Evolutionary conservation across 2,888 invertebrate genomes (phyloP).

Genomic region (Apamea epomidion): DNA sequence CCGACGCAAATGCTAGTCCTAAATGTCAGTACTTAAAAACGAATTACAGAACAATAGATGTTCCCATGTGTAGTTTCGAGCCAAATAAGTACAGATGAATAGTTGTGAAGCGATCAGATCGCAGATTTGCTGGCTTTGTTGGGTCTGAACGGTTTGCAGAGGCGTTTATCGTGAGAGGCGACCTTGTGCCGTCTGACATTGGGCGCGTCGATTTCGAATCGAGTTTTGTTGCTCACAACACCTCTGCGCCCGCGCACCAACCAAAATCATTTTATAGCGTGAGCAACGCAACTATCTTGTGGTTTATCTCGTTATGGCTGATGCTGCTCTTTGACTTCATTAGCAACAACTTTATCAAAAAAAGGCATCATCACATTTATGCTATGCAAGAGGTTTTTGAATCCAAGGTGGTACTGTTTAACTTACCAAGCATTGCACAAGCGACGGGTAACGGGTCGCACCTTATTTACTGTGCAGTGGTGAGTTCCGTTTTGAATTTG

Average conservation of each 20-base stretch:
- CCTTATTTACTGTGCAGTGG: conserved; percentile 69
- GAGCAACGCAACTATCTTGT: conserved; percentile 43
- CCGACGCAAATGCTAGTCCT: conserved; percentile 54
- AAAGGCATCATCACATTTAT: conserved; percentile 23
- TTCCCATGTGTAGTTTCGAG: conserved; percentile 67
- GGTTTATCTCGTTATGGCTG: conserved; percentile 39
- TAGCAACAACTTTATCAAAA: conserved; percentile 35
- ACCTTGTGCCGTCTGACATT: conserved; percentile 87
- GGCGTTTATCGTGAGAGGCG: conserved; percentile 84
- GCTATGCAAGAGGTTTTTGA: conserved; percentile 12
- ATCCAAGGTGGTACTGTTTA: conserved; percentile 23
- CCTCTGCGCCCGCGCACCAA: conserved; percentile 74
- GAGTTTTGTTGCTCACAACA: conserved; percentile 74
- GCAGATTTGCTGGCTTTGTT: conserved; percentile 71
- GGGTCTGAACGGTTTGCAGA: conserved; percentile 72
- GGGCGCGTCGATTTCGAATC: conserved; percentile 82
- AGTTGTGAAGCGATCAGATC: conserved; percentile 70
- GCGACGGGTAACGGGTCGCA: conserved; percentile 63
- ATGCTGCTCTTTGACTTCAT: conserved; percentile 28
- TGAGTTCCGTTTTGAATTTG: conserved; percentile 78
- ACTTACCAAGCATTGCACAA: conserved; percentile 61
- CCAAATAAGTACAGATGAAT: conserved; percentile 72
- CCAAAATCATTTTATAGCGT: conserved; percentile 54
- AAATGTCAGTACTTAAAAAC: conserved; percentile 70
- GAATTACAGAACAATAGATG: conserved; percentile 72